Conservation (phyloP, 2,888 invertebrate genomes). For the Acanthosepion pharaonis region DNA sequence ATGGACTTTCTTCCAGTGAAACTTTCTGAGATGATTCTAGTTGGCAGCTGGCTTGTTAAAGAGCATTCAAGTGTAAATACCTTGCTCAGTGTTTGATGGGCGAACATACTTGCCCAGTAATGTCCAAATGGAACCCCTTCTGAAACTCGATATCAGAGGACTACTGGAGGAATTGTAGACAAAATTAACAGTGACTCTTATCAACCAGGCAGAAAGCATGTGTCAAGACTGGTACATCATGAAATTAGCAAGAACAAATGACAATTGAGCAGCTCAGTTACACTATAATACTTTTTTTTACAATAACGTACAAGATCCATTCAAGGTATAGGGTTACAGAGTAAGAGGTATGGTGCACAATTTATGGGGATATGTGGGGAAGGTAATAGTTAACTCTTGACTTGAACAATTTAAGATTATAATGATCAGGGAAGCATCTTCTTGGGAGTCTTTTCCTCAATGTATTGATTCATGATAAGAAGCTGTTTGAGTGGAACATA, state of each 20-base stretch:
- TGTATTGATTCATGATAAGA: no score
- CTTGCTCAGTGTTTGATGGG: not conserved
- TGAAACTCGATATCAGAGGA: not conserved
- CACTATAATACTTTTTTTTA: not conserved
- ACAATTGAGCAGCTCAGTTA: not conserved
- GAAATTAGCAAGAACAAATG: conserved; percentile 1
- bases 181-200: conserved; percentile 1
- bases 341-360: no score
- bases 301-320: no score
- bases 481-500: no score
- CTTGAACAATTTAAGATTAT: no score
- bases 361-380: no score
- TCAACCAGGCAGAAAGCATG: not conserved
- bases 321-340: no score
- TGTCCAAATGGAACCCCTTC: not conserved
- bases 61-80: not conserved
- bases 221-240: not conserved
- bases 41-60: conserved; percentile 6
- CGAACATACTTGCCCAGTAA: not conserved
- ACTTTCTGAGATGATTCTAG: not conserved
- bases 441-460: no score
- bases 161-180: not conserved
- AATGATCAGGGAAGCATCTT: no score
- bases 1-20: not conserved
- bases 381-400: no score